These are phyloP conservation scores for Lophura nycthemera DNA, from an alignment of 2,113 vertebrate species.

Conservation along the genomic window DNA sequence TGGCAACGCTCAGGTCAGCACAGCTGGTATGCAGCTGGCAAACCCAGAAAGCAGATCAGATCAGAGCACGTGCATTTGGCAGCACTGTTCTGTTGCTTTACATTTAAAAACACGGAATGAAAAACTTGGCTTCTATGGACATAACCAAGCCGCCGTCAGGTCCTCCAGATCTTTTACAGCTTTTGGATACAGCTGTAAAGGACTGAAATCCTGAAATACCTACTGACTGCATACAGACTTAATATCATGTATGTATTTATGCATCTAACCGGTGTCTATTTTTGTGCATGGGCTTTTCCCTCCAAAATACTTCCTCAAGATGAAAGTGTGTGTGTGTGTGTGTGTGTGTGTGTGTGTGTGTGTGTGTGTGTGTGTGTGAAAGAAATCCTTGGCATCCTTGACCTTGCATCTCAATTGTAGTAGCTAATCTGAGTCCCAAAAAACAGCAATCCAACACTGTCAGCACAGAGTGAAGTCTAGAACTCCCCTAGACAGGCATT, in stretches of 20 bases:
- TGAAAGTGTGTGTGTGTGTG: fast-evolving
- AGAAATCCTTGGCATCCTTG: not conserved
- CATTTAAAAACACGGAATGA: not conserved
- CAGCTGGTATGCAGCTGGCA: not conserved
- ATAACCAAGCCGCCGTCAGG: not conserved
- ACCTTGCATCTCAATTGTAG: not conserved
- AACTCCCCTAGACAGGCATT: not conserved
- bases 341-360: fast-evolving
- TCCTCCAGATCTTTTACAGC: not conserved
- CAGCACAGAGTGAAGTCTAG: fast-evolving
- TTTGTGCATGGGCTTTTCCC: not conserved
- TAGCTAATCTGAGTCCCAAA: not conserved
- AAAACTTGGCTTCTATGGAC: not conserved
- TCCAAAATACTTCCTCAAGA: not conserved
- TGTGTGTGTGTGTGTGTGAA: fast-evolving
- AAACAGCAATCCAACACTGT: not conserved
- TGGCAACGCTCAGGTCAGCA: not conserved
- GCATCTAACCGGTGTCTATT: not conserved
- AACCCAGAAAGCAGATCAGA: not conserved
- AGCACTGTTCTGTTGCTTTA: not conserved
- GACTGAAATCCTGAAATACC: not conserved
- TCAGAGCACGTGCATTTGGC: not conserved
- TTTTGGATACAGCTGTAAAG: not conserved
- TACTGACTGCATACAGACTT: not conserved
- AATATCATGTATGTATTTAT: not conserved